Conservation (phyloP, 2,888 invertebrate species). For the Microctonus aethiopoides region DNA sequence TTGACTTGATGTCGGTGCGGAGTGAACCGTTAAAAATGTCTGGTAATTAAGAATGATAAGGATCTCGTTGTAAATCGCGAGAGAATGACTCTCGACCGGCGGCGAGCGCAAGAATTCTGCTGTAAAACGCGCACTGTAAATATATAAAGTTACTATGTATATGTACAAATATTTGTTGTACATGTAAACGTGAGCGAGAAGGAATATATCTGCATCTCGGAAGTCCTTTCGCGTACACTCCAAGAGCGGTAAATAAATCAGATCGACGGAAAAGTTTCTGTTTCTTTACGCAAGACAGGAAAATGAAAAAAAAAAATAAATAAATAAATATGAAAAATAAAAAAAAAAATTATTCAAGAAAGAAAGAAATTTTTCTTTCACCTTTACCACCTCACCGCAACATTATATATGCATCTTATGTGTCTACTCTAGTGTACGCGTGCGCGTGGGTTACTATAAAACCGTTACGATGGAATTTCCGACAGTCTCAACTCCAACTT, state of each 20-base stretch:
- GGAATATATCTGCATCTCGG: slow-evolving; percentile 44
- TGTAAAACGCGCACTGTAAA: neutral
- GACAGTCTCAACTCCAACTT: slow-evolving; percentile 7
- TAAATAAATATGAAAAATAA: neutral
- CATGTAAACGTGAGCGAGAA: neutral
- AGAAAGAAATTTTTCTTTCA: neutral
- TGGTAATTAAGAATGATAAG: slow-evolving; percentile 63
- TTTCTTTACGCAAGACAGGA: slow-evolving; percentile 17
- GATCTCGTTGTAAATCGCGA: slow-evolving; percentile 56
- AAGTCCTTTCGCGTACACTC: slow-evolving; percentile 32
- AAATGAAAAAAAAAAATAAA: neutral
- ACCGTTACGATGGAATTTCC: slow-evolving; percentile 29
- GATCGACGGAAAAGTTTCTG: slow-evolving; percentile 43
- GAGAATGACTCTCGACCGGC: slow-evolving; percentile 12
- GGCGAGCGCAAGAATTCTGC: neutral
- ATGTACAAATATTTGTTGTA: neutral
- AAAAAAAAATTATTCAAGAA: neutral
- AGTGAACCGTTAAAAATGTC: slow-evolving; percentile 44
- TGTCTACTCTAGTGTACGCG: neutral
- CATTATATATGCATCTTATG: slow-evolving; percentile 19
- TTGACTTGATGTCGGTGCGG: slow-evolving; percentile 27
- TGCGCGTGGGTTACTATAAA: slow-evolving; percentile 22
- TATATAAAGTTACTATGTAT: neutral
- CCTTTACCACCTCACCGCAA: neutral
- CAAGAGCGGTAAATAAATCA: slow-evolving; percentile 41